Base-by-base conservation (phyloP, 2,797 vertebrate species). In the Siniperca undulata region DNA sequence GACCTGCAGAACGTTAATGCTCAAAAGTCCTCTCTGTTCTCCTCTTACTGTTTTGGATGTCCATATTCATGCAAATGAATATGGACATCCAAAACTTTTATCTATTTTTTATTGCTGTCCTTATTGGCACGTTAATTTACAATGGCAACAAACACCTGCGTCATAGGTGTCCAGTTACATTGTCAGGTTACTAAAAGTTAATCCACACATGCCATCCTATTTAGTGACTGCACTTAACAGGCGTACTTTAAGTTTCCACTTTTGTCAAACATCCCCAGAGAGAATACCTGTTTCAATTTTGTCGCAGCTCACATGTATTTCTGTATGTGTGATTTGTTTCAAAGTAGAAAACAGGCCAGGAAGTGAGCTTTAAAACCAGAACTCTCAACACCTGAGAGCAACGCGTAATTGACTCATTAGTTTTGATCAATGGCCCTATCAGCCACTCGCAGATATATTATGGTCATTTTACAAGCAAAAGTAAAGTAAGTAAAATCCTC, bases 371-470 rank as follows among this genome's bases (percentile, higher is more conserved):
- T 55, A 65, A 40, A 64, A 62, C 4, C 20, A 42, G 52, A 73
- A 61, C 46, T 65, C 72, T 72, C 30, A 12, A 58, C 48, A 81
- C 52, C 66, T 84, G 24, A 64, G 5, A 77, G 52, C 70, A 50
- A 16, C 11, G 53, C 77, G 27, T 82, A 86, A 84, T 70, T 59
- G 83, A 78, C 76, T 83, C 69, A 85, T 88, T 91, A 75, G 66
- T 76, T 86, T 74, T 87, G 78, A 88, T 92, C 77, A 86, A 62
- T 70, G 40, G 40, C 16, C 61, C 34, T 27, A 65, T 86, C 77
- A 81, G 58, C 80, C 20, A 0, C 77, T 73, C 22, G 22, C 66
- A 86, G 82, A 80, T 60, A 55, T 59, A 84, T 77, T 81, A 77
- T 5, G 9, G 34, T 66, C 60, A 68, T 82, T 71, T 78, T 86